Evolutionary conservation across 2,113 vertebrate genomes (phyloP), one percentile per base, ranked within the genome.

Genomic region (Eurypyga helias): DNA sequence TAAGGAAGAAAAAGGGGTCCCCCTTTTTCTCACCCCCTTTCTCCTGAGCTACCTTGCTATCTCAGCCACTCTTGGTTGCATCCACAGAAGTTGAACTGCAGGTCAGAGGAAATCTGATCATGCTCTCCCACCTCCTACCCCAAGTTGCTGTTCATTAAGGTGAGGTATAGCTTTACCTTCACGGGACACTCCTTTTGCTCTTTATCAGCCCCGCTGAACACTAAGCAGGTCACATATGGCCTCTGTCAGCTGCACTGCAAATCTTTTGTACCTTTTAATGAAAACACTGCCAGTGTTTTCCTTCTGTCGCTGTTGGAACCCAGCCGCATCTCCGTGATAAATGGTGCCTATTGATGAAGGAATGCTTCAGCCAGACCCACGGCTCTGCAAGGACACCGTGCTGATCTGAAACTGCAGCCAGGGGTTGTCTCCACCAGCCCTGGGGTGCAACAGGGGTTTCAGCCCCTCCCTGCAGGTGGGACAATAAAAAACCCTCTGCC

Each of bases 141-240:
- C 0, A 19, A 38, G 89, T 86, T 91, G 65, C 78, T 95, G 85
- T 84, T 98, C 93, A 95, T 96, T 97, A 97, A 97, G 97, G 96
- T 95, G 89, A 96, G 95, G 89, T 97, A 95, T 97, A 96, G 91
- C 89, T 97, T 98, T 95, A 98, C 95, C 96, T 97, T 96, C 87
- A 91, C 2, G 8, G 94, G 93, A 97, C 92, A 57, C 92, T 95
- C 96, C 94, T 97, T 92, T 96, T 72, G 83, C 97, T 96, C 90
- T 95, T 93, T 96, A 93, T 95, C 90, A 95, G 94, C 91, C 94
- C 91, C 1, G 12, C 64, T 72, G 82, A 95, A 96, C 11, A 28
- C 91, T 96, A 91, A 92, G 85, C 94, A 94, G 95, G 92, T 96
- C 97, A 97, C 97, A 98, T 96, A 96, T 98, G 97, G 96, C 91